Conservation (phyloP, 2,113 vertebrate genomes). For the Oreotrochilus melanogaster region DNA sequence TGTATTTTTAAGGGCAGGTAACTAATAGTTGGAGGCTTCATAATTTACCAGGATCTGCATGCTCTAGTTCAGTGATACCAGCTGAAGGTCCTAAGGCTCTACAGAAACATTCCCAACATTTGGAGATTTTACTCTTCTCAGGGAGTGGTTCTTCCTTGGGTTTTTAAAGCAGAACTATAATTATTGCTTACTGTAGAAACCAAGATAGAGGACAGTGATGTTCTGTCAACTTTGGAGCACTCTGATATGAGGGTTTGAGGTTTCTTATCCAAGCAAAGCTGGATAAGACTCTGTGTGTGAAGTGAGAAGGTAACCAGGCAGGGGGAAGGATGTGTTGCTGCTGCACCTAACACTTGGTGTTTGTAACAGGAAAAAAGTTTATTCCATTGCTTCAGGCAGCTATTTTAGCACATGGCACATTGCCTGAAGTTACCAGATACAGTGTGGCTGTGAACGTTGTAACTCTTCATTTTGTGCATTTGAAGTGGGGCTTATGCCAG, state of each 20-base stretch:
- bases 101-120: background rate
- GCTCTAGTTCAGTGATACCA: background rate
- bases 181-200: background rate
- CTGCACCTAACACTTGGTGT: fast-evolving
- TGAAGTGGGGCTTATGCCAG: background rate
- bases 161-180: background rate
- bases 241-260: fast-evolving
- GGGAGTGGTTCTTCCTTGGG: background rate
- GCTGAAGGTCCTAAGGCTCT: background rate
- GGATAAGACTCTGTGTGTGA: background rate
- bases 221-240: fast-evolving
- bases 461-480: fast-evolving
- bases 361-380: background rate
- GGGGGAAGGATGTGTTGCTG: fast-evolving
- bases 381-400: background rate
- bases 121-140: background rate
- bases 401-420: fast-evolving
- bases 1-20: background rate
- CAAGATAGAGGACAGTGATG: fast-evolving
- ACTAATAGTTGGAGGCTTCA: fast-evolving
- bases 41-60: background rate
- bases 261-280: no score
- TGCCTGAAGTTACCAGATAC: background rate
- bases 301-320: background rate
- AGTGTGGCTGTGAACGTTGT: fast-evolving